Conservation (phyloP, 2,888 invertebrate species). For the Diloba caeruleocephala region DNA sequence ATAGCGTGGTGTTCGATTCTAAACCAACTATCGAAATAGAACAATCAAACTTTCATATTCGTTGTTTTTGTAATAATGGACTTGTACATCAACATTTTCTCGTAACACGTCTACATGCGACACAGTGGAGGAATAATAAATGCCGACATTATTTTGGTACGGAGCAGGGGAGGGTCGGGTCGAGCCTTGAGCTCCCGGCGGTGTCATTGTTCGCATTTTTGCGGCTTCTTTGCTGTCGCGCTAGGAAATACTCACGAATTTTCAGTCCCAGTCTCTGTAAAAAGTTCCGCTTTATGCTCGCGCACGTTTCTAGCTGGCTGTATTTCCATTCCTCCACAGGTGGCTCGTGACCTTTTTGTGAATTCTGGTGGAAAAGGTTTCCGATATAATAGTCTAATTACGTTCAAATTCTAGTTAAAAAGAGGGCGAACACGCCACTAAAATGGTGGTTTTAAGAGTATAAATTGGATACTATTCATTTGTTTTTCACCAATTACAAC, state of each 20-base stretch:
- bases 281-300: slow-evolving; percentile 73
- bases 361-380: slow-evolving; percentile 33
- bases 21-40: slow-evolving; percentile 6
- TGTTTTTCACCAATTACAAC: slow-evolving; percentile 23
- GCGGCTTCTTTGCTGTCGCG: slow-evolving; percentile 71
- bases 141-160: slow-evolving; percentile 61
- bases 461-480: no score
- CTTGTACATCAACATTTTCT: slow-evolving; percentile 56
- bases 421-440: no score
- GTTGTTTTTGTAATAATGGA: slow-evolving; percentile 56
- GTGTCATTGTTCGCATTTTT: slow-evolving; percentile 73
- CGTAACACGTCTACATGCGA: slow-evolving; percentile 53
- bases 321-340: slow-evolving; percentile 72
- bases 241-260: slow-evolving; percentile 71
- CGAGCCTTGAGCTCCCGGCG: slow-evolving; percentile 45
- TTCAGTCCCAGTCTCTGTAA: slow-evolving; percentile 68
- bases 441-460: no score
- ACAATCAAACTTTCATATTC: slow-evolving; percentile 41
- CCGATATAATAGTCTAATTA: slow-evolving; percentile 19
- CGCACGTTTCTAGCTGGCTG: slow-evolving; percentile 65
- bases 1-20: no score
- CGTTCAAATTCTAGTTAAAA: no score
- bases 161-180: slow-evolving; percentile 48
- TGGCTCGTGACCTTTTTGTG: slow-evolving; percentile 60
- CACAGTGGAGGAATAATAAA: slow-evolving; percentile 63